Evolutionary conservation across 2,113 vertebrate species (phyloP).

Genomic region (Phrynocephalus versicolor): DNA sequence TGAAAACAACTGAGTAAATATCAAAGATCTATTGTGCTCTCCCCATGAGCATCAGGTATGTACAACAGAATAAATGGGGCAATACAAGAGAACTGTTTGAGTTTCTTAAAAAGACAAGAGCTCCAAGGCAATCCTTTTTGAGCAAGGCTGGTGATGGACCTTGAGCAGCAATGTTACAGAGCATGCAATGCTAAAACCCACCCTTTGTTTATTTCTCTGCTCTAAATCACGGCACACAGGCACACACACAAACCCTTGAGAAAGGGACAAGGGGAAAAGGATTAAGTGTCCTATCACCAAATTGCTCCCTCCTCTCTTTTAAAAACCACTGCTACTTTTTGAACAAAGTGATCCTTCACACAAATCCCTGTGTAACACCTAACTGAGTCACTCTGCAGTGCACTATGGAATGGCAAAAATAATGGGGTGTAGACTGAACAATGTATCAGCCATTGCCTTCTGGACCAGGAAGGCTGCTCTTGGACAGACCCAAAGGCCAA

Average conservation of each 20-base stretch:
- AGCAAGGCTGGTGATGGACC: neutral
- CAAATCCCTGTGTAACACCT: neutral
- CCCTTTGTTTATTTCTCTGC: neutral
- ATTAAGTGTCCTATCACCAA: neutral
- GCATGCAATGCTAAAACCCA: no score
- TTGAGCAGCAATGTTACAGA: neutral
- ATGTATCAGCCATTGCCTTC: neutral
- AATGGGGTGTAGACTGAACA: neutral
- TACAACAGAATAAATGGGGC: neutral
- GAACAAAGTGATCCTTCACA: neutral
- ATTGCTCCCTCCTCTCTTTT: neutral
- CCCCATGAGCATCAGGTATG: neutral
- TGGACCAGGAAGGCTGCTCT: conserved; percentile 17
- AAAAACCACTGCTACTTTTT: neutral
- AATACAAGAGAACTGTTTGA: no score
- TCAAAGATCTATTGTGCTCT: neutral
- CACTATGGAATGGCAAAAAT: neutral
- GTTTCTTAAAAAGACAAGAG: neutral
- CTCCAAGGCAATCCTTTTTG: neutral
- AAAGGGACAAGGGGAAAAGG: neutral
- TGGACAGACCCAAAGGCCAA: neutral
- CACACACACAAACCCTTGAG: no score
- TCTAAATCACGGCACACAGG: neutral
- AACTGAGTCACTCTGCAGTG: neutral
- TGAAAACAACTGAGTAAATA: neutral